phyloP scores from a whole-genome alignment of 2,113 vertebrate species.

The Solea senegalensis region DNA sequence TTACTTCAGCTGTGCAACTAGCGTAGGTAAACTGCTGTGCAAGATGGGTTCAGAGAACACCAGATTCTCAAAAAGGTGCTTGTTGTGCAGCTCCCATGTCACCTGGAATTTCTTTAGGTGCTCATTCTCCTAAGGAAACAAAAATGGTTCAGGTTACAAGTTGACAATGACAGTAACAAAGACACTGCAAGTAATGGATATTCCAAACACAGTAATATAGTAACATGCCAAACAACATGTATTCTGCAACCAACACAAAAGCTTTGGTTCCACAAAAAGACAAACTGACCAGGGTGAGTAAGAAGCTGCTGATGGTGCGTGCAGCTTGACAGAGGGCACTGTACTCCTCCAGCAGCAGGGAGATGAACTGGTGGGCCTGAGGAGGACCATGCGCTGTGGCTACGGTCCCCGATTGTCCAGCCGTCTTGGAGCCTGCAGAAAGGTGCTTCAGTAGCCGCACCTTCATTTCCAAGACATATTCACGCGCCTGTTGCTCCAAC shows the following conservation, averaged over 20 bases:
- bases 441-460: slow-evolving; percentile 93
- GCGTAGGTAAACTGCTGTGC: slow-evolving; percentile 90
- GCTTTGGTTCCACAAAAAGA: not conserved
- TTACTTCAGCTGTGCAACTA: slow-evolving; percentile 94
- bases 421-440: slow-evolving; percentile 85
- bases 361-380: slow-evolving; percentile 95
- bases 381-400: slow-evolving; percentile 87
- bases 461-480: slow-evolving; percentile 97
- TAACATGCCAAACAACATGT: not conserved
- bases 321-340: slow-evolving; percentile 94
- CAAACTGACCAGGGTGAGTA: slow-evolving; percentile 92
- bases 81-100: slow-evolving; percentile 98
- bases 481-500: slow-evolving; percentile 94
- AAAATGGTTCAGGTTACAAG: not conserved
- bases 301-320: slow-evolving; percentile 94
- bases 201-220: not conserved
- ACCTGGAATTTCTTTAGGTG: slow-evolving; percentile 98
- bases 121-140: slow-evolving; percentile 88
- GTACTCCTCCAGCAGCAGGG: slow-evolving; percentile 95
- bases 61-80: slow-evolving; percentile 97
- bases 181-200: not conserved
- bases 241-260: not conserved
- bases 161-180: not conserved
- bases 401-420: slow-evolving; percentile 60
- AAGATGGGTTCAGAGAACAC: slow-evolving; percentile 97